Percentiles rank a stretch among this genome's conserved stretches.
These are phyloP conservation scores for Tragulus kanchil DNA, from an alignment of 2,113 vertebrate species.

Conservation along the genomic window DNA sequence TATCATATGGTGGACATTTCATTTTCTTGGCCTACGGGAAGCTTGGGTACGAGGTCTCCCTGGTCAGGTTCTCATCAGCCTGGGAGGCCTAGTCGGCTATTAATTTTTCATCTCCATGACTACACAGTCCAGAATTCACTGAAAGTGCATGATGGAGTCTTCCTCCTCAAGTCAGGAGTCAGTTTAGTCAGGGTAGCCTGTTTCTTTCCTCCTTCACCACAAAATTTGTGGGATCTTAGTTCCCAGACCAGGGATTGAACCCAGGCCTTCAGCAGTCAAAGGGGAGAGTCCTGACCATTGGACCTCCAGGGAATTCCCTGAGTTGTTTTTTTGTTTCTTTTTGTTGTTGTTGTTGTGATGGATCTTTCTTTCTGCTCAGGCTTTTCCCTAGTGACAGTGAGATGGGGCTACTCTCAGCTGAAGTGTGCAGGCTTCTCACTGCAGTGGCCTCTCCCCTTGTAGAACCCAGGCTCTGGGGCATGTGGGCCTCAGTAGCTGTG, in stretches of 20 bases:
- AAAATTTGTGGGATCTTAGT: background rate
- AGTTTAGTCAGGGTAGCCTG: too few relatives aligned
- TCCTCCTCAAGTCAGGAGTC: too few relatives aligned
- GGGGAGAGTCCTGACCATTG: background rate
- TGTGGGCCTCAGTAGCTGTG: background rate
- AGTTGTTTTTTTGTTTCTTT: background rate
- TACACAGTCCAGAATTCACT: too few relatives aligned
- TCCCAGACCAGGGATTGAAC: background rate
- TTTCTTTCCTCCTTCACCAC: too few relatives aligned
- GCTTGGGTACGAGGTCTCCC: too few relatives aligned
- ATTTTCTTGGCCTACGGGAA: too few relatives aligned
- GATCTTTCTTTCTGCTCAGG: background rate
- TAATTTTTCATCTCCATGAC: too few relatives aligned
- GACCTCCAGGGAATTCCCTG: background rate
- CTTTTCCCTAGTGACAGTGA: background rate
- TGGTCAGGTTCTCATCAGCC: too few relatives aligned
- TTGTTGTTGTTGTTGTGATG: background rate
- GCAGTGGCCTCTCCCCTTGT: background rate
- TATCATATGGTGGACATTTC: too few relatives aligned
- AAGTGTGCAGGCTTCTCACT: background rate
- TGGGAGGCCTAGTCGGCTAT: too few relatives aligned
- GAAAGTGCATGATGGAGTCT: too few relatives aligned
- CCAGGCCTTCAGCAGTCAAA: background rate
- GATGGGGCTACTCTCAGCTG: background rate
- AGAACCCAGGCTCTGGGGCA: background rate